phyloP scores from a whole-genome alignment of 1,140 invertebrate genomes.

The Brachionus calyciflorus region DNA sequence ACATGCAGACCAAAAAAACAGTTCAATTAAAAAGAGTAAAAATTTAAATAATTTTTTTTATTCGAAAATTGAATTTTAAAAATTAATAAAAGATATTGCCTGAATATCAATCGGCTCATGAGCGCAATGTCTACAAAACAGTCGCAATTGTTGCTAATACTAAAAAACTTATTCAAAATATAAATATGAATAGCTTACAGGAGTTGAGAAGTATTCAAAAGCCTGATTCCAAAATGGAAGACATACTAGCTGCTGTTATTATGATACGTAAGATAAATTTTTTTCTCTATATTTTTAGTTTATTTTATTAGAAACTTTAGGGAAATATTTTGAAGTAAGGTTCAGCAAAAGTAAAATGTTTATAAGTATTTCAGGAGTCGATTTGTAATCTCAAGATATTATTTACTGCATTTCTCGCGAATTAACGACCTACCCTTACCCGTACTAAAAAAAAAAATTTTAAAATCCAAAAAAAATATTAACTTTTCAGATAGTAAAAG shows the following conservation, averaged over 20 bases:
- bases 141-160: conserved; percentile 60
- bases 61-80: conserved; percentile 47
- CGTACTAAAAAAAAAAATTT: too few relatives aligned
- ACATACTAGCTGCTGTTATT: conserved; percentile 59
- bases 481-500: too few relatives aligned
- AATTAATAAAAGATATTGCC: conserved; percentile 52
- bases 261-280: conserved; percentile 54
- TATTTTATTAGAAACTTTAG: too few relatives aligned
- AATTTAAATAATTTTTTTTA: conserved; percentile 54
- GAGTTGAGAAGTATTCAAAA: conserved; percentile 58
- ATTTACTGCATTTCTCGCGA: too few relatives aligned
- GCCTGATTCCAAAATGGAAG: conserved; percentile 58
- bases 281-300: too few relatives aligned
- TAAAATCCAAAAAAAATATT: too few relatives aligned
- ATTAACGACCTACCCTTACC: too few relatives aligned
- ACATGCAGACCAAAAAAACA: conserved; percentile 39
- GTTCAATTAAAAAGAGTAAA: conserved; percentile 55
- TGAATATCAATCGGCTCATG: conserved; percentile 60
- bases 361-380: too few relatives aligned
- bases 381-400: too few relatives aligned
- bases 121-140: conserved; percentile 59
- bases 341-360: too few relatives aligned
- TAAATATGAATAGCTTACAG: conserved; percentile 54
- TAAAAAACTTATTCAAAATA: conserved; percentile 58
- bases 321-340: too few relatives aligned